A percentile compares a stretch with the other conserved stretches of the same genome.
These are phyloP conservation scores for Calliopsis andreniformis DNA, from an alignment of 1,140 invertebrate species.

Conservation along the genomic window DNA sequence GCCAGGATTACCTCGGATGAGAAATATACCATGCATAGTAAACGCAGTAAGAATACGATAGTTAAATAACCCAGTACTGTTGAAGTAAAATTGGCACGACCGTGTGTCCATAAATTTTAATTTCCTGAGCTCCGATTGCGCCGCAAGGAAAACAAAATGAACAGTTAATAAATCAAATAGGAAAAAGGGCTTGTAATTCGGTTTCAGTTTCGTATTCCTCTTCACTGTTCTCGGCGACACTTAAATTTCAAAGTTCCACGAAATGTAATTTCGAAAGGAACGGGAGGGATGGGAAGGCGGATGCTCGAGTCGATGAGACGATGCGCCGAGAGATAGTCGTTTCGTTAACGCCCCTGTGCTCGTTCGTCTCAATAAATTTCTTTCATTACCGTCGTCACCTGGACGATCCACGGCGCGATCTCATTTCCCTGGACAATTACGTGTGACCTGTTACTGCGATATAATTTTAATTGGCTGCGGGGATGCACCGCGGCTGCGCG, in stretches of 20 bases:
- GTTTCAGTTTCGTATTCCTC: not conserved
- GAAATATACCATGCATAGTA: not conserved
- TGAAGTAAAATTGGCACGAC: not conserved
- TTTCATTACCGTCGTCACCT: constrained; percentile 47
- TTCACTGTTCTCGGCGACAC: not conserved
- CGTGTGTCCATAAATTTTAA: not conserved
- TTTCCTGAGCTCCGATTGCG: not conserved
- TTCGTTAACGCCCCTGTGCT: constrained; percentile 17
- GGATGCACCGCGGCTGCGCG: constrained; percentile 14
- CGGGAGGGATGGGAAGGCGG: too few relatives aligned
- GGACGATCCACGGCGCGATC: constrained; percentile 17
- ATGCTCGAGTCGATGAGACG: not conserved
- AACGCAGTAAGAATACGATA: not conserved
- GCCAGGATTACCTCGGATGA: not conserved
- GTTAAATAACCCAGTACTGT: not conserved
- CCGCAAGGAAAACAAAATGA: not conserved
- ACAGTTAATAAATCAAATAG: not conserved
- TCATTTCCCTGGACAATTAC: constrained; percentile 55
- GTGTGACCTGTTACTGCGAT: constrained; percentile 46
- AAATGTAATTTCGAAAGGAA: not conserved
- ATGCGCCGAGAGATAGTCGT: constrained; percentile 12
- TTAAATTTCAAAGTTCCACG: not conserved
- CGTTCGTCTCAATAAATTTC: constrained; percentile 63
- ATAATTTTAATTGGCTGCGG: constrained; percentile 61
- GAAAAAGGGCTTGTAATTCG: too few relatives aligned